Evolutionary conservation across 2,888 invertebrate genomes (phyloP).

Genomic region (Pomacea canaliculata): DNA sequence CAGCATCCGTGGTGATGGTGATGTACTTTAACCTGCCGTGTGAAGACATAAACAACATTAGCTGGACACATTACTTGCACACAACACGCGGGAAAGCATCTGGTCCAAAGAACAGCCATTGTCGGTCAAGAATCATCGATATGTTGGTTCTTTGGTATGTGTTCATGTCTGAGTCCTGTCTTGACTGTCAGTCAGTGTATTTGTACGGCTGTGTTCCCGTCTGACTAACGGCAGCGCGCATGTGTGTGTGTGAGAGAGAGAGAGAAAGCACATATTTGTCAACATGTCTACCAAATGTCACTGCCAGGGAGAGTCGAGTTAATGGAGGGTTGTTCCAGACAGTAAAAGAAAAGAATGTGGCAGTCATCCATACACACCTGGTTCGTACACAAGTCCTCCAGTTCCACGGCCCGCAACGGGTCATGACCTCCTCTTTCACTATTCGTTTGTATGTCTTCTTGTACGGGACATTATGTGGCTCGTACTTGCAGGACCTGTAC

Average conservation of each 20-base stretch:
- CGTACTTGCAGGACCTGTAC: conserved; percentile 52
- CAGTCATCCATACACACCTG: conserved; percentile 38
- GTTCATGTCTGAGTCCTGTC: neutral
- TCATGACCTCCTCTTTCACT: conserved; percentile 44
- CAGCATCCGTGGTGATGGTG: conserved; percentile 42
- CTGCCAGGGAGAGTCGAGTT: too few relatives aligned
- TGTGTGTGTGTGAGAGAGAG: conserved; percentile 3
- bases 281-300: too few relatives aligned
- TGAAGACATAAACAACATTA: conserved; percentile 16
- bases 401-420: conserved; percentile 52
- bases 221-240: neutral
- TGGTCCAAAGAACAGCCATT: neutral
- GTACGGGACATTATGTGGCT: conserved; percentile 49
- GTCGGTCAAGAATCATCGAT: neutral
- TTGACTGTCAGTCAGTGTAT: too few relatives aligned
- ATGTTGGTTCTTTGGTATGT: neutral
- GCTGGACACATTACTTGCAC: neutral
- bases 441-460: conserved; percentile 47
- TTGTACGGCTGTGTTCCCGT: too few relatives aligned
- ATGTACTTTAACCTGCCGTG: conserved; percentile 49
- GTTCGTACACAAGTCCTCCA: conserved; percentile 54
- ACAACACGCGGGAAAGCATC: too few relatives aligned
- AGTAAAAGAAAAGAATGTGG: neutral
- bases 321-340: neutral
- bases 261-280: too few relatives aligned